phyloP scores from a whole-genome alignment of 1,140 invertebrate genomes.

The Pygmarrhopalites habei region DNA sequence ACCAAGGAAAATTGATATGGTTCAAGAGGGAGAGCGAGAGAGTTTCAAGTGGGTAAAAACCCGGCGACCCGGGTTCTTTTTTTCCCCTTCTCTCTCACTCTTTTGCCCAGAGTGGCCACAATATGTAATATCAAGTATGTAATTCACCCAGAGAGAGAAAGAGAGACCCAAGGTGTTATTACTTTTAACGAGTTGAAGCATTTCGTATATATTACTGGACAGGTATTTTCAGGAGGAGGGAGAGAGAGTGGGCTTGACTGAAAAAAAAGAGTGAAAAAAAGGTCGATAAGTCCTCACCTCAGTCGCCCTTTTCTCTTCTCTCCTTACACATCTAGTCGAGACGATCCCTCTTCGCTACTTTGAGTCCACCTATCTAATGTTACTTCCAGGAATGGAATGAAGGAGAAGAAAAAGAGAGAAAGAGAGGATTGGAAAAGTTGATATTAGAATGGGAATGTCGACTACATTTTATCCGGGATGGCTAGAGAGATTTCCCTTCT shows the following conservation, averaged over 20 bases:
- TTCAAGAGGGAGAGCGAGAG: background rate
- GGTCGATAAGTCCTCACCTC: background rate
- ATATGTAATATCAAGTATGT: constrained; percentile 2
- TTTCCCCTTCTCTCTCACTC: no score
- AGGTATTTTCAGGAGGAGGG: no score
- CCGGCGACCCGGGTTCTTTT: no score
- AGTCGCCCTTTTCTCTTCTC: no score
- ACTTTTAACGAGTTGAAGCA: constrained; percentile 3
- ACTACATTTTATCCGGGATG: constrained; percentile 21
- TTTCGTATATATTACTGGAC: background rate
- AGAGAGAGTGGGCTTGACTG: no score
- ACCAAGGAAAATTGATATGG: background rate
- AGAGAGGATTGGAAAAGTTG: constrained; percentile 21
- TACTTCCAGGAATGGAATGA: background rate
- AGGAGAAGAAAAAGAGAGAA: background rate
- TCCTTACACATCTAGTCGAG: no score
- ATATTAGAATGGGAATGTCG: constrained; percentile 25
- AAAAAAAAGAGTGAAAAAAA: no score
- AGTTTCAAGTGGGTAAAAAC: background rate
- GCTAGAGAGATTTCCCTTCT: background rate
- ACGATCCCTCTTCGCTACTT: no score
- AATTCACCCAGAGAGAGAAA: no score
- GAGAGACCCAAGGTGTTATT: constrained; percentile 5
- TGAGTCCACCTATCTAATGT: background rate
- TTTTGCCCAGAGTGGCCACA: background rate